A percentile compares a stretch with the other conserved stretches of the same genome.
phyloP scores from a whole-genome alignment of 2,113 vertebrate genomes.

The Edolisoma coerulescens region DNA sequence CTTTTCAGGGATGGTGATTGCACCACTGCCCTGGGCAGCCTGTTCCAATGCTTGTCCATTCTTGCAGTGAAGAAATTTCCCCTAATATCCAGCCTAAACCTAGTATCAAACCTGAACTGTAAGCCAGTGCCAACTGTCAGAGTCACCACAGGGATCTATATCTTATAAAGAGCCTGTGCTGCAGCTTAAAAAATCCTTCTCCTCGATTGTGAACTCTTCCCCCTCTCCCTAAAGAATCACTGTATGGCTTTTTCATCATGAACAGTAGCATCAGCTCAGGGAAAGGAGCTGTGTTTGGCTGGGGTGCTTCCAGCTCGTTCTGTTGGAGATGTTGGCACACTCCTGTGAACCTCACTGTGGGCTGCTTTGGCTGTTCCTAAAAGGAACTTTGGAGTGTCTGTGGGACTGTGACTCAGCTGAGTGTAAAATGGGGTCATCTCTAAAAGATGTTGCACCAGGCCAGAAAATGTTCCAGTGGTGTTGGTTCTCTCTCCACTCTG shows the following conservation, averaged over 20 bases:
- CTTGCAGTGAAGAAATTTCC: not conserved
- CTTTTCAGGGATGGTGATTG: not conserved
- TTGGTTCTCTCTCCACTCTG: not conserved
- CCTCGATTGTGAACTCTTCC: not conserved
- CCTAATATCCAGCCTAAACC: not conserved
- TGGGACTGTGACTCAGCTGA: not conserved
- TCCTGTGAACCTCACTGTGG: not conserved
- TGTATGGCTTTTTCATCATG: not conserved
- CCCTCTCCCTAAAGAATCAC: not conserved
- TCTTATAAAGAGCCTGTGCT: not conserved
- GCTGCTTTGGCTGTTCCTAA: not conserved
- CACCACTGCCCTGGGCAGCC: not conserved
- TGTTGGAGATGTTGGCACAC: not conserved
- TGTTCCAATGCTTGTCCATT: not conserved
- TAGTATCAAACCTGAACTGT: not conserved
- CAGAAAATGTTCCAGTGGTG: not conserved
- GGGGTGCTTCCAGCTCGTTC: not conserved
- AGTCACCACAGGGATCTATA: not conserved
- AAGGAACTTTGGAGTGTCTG: not conserved
- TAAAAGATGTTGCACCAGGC: not conserved
- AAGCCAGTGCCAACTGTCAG: not conserved
- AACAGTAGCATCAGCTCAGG: not conserved
- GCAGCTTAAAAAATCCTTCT: not conserved
- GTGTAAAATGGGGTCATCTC: not conserved
- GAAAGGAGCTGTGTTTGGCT: not conserved